Base-by-base conservation (phyloP, 2,888 invertebrate genomes). In the Heliconius aoede region DNA sequence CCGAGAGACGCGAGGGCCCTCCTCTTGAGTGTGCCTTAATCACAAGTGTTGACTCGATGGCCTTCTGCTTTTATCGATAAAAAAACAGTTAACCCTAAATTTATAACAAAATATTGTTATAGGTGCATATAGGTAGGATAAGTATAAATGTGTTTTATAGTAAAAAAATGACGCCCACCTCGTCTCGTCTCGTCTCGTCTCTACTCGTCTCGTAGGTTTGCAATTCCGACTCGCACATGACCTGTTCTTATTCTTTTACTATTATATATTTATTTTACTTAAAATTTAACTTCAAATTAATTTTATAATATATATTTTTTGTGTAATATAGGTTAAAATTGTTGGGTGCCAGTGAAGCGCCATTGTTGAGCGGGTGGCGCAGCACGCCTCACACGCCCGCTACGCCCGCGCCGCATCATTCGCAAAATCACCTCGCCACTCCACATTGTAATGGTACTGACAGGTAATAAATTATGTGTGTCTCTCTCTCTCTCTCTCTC, bases 281-380 rank as follows among this genome's bases (percentile, higher is more conserved):
- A 1, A 55, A 55, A n/a, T 3, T n/a, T 55, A 55, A 55, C n/a
- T n/a, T 55, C 55, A 60, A 58, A 60, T 24, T 26, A 60, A 60
- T 60, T 26, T 24, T 46, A 40, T 40, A 46, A 60, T 60, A 60
- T 24, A 26, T 24, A 7, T 5, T 26, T 64, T 32, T 64, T 15
- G 5, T 40, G 13, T 65, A 3, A 36, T 65, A 8, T 72, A 95
- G 95, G 88, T 95, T 96, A 92, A 97, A 96, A 93, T 91, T 96
- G 86, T 95, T 97, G 86, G 96, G 96, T 89, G 96, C 96, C 86
- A 96, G 96, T 85, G 97, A 97, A 89, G 97, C 97, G 83, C 97
- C 97, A 74, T 94, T 97, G 84, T 92, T 97, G 84, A 96, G 95
- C 83, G 96, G 96, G 68, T 96, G 96, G 96, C 95, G 95, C 82